Evolutionary conservation across 2,888 invertebrate species (phyloP), one percentile per base, ranked within the genome.

Genomic region (Heliconius ethilla): DNA sequence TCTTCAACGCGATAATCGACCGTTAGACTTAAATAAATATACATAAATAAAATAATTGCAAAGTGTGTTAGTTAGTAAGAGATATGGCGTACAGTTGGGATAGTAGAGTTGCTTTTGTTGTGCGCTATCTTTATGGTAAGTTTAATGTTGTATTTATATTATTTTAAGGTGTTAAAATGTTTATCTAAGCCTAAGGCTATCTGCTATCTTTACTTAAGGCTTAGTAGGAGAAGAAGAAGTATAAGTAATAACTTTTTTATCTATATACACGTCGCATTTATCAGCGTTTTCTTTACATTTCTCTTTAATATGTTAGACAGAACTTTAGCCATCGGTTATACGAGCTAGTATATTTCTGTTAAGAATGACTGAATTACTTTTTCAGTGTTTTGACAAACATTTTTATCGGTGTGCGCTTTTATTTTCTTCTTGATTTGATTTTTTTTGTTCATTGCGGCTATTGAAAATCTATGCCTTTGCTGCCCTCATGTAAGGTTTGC

Each of bases 371-470:
- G n/a, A n/a, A n/a, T n/a, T n/a, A n/a, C n/a, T n/a, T n/a, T n/a
- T n/a, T n/a, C n/a, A n/a, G n/a, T n/a, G n/a, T 98, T 97, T 85
- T 97, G 97, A 90, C 97, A 97, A 10, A 97, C 97, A 90, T 98
- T 97, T 89, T 97, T 98, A 90, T 99, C 98, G 91, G 99, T 99
- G 87, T 99, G 99, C 76, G 98, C 98, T 88, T 98, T 98, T 82
- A 99, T 98, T 88, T 99, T 99, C 95, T 99, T 99, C 92, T 99
- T 99, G 97, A 99, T 99, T 90, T 99, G 99, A 82, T 99, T 98
- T 95, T 99, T 99, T 90, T 99, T 99, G 95, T 98, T 97, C n/a
- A n/a, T n/a, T n/a, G 87, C 99, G 97, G 9, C 99, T 96, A 91
- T 99, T 99, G 92, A 97, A 99, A 78, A 99, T 95, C 93, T 99